These are phyloP conservation scores for Ibidorhyncha struthersii DNA, from an alignment of 2,113 vertebrate species.

Conservation along the genomic window DNA sequence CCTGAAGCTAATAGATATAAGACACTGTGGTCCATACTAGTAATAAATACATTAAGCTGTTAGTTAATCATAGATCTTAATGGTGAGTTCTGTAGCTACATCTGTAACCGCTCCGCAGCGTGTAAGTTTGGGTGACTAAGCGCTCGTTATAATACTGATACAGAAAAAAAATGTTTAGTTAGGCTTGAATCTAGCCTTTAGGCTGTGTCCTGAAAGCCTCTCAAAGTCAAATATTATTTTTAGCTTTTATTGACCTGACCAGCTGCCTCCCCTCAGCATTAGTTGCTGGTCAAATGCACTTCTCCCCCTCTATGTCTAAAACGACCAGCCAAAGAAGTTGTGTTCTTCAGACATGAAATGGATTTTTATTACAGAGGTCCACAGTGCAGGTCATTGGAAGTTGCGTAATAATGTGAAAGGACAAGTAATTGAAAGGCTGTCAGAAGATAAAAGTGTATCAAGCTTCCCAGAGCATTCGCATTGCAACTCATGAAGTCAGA, in stretches of 20 bases:
- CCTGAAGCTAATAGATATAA: background rate
- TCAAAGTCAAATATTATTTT: constrained; percentile 1
- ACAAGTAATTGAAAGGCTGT: constrained; percentile 4
- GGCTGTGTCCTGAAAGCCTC: background rate
- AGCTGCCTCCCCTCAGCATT: background rate
- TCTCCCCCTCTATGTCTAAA: background rate
- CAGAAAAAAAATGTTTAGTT: background rate
- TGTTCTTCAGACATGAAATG: background rate
- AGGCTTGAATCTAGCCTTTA: background rate
- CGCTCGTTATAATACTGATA: background rate
- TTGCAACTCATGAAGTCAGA: background rate
- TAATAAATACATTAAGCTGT: background rate
- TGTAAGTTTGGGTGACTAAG: background rate
- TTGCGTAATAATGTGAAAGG: background rate
- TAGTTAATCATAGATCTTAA: background rate
- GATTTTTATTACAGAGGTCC: background rate
- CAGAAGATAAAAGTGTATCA: background rate
- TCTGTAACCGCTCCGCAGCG: background rate
- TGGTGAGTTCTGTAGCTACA: background rate
- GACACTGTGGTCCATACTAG: background rate
- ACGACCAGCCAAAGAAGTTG: background rate
- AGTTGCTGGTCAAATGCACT: background rate
- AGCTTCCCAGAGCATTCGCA: background rate
- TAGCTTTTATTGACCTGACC: background rate
- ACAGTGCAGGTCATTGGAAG: background rate